Percentiles rank a stretch among this genome's conserved stretches.
phyloP scores from a whole-genome alignment of 2,113 vertebrate species.

The Cyanocitta stelleri region DNA sequence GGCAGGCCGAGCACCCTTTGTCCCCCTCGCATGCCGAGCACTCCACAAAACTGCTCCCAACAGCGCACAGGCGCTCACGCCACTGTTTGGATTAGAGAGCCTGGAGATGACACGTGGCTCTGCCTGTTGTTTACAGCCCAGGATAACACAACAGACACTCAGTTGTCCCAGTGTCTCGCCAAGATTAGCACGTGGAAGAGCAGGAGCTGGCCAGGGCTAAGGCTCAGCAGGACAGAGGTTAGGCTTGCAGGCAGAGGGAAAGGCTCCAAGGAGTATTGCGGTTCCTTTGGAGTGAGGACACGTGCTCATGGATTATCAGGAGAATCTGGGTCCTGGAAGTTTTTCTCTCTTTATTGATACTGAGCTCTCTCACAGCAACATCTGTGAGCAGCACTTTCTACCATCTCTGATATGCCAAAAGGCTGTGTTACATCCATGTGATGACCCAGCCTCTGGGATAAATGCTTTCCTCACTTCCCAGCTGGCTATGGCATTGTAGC shows the following conservation, averaged over 20 bases:
- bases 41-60: neutral
- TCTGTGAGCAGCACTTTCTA: neutral
- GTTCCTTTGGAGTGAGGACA: neutral
- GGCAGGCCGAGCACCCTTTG: neutral
- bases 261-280: neutral
- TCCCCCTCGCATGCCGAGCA: neutral
- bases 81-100: conserved; percentile 42
- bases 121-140: conserved; percentile 52
- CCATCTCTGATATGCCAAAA: neutral
- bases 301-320: neutral
- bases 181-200: conserved; percentile 59
- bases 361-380: neutral
- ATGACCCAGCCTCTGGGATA: neutral
- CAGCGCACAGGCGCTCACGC: neutral
- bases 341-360: neutral
- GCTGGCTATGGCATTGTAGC: neutral
- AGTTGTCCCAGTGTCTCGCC: conserved; percentile 37
- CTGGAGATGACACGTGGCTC: conserved; percentile 29
- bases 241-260: conserved; percentile 4
- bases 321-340: neutral
- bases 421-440: neutral
- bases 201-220: conserved; percentile 37
- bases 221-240: conserved; percentile 32
- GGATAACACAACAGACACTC: conserved; percentile 22
- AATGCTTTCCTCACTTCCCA: neutral